Evolutionary conservation across 92 coral and sea anemone species (phyloP), one percentile per base, ranked within the genome.

Genomic region (Porites lobata): DNA sequence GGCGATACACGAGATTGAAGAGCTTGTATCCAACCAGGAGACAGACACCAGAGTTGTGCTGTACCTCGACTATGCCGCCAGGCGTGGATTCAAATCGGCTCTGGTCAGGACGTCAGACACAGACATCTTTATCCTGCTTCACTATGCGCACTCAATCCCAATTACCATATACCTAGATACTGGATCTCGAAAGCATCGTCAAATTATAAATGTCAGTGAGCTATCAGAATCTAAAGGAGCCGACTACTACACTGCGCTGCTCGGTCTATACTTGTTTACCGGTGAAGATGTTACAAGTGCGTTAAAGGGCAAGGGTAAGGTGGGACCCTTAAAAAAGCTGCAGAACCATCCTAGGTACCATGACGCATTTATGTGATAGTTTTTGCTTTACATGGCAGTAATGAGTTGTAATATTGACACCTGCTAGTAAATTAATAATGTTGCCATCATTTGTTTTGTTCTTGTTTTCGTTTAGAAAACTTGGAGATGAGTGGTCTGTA

Each of bases 241-340:
- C 22, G 89, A 88, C 15, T 84, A 88, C 79, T 89, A 90, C 74
- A 78, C 92, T 18, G 56, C 82, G 67, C 10, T 84, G 29, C 81
- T 88, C 12, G 92, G 92, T 8, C 6, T 92, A 15, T 90, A 89
- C 73, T 88, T 89, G 1, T 92, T 88, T 72, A 92, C 90, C n/a
- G 90, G 92, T 6, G 95, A 92, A 53, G 95, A 89, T 81, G 78
- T 11, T 1, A 85, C 93, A n/a, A 92, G 92, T 63, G 86, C 94
- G 3, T 91, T 87, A 78, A 88, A 92, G 76, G 92, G 92, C 47
- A 92, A 92, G 54, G 94, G 92, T 6, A 88, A 88, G 69, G 81
- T 81, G 51, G 91, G 83, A 19, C 87, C 87, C 54, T 54, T 87
- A 64, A 80, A 78, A 19, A 87, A 87, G 84, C 80, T 88, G 1